Conservation (phyloP, 2,797 vertebrate species). For the Poecilia picta region DNA sequence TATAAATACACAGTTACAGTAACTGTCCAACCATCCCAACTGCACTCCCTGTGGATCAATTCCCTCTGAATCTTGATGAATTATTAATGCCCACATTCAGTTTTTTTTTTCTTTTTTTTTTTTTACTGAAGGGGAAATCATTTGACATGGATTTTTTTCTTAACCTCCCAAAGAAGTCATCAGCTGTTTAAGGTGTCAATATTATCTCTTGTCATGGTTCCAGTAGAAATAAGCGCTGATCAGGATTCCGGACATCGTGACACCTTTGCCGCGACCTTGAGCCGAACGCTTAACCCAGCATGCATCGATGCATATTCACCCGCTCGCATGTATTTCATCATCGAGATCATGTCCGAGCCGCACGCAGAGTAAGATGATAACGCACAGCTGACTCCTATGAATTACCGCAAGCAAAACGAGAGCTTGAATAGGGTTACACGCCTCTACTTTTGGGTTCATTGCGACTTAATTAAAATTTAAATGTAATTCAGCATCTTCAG, state of each 20-base stretch:
- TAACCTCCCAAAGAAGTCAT: slow-evolving; percentile 71
- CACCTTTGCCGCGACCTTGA: slow-evolving; percentile 68
- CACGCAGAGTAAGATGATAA: slow-evolving; percentile 16
- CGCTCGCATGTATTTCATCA: slow-evolving; percentile 1
- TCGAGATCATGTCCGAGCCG: slow-evolving; percentile 29
- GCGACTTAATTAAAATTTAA: slow-evolving; percentile 71
- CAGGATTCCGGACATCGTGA: slow-evolving; percentile 54
- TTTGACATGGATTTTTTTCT: slow-evolving; percentile 71
- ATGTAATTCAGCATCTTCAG: slow-evolving; percentile 70
- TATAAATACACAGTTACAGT: slow-evolving; percentile 26
- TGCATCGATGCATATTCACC: slow-evolving; percentile 65
- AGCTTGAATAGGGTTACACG: slow-evolving; percentile 54
- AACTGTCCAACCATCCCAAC: slow-evolving; percentile 40
- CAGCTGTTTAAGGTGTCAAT: slow-evolving; percentile 78
- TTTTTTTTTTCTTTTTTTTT: slow-evolving; percentile 65
- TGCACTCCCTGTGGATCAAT: slow-evolving; percentile 71
- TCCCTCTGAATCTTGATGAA: slow-evolving; percentile 74
- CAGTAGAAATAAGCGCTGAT: slow-evolving; percentile 48
- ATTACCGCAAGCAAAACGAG: slow-evolving; percentile 42
- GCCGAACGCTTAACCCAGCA: slow-evolving; percentile 57
- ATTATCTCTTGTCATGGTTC: slow-evolving; percentile 67
- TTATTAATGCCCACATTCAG: slow-evolving; percentile 80
- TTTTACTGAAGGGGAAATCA: slow-evolving; percentile 79
- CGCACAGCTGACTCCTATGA: slow-evolving; percentile 33
- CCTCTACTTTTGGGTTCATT: slow-evolving; percentile 65